These are phyloP conservation scores for Indicator indicator DNA, from an alignment of 2,113 vertebrate genomes.

Conservation along the genomic window DNA sequence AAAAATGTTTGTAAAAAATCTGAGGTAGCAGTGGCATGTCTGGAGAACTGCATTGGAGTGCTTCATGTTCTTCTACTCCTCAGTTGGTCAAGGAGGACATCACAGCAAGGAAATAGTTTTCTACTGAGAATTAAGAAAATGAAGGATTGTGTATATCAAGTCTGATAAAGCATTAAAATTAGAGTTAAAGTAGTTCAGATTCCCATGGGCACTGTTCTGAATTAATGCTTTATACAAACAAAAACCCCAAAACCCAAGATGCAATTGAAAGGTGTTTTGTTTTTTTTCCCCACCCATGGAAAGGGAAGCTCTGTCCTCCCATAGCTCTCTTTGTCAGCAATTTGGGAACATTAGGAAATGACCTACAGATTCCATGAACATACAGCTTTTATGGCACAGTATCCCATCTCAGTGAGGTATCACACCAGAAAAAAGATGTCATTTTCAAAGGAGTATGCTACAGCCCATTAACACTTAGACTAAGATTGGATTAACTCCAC, in stretches of 20 bases:
- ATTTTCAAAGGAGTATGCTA: background rate
- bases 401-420: background rate
- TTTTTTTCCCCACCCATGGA: background rate
- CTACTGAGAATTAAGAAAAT: background rate
- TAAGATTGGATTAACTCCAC: background rate
- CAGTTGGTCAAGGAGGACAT: background rate
- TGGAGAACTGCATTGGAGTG: background rate
- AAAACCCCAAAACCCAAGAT: too few relatives aligned
- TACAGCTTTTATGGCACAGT: background rate
- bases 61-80: background rate
- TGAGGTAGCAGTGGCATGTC: background rate
- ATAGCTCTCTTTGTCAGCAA: background rate
- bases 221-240: background rate
- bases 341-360: background rate
- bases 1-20: background rate
- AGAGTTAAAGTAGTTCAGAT: background rate
- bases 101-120: background rate
- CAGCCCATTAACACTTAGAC: background rate
- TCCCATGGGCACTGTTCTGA: background rate
- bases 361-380: background rate
- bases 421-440: background rate
- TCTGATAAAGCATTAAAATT: background rate
- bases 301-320: background rate
- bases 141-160: background rate
- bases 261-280: background rate